A percentile compares a stretch with the other conserved stretches of the same genome.
Evolutionary conservation across 2,797 vertebrate species (phyloP).

Genomic region (Hypotaenidia philippensis): DNA sequence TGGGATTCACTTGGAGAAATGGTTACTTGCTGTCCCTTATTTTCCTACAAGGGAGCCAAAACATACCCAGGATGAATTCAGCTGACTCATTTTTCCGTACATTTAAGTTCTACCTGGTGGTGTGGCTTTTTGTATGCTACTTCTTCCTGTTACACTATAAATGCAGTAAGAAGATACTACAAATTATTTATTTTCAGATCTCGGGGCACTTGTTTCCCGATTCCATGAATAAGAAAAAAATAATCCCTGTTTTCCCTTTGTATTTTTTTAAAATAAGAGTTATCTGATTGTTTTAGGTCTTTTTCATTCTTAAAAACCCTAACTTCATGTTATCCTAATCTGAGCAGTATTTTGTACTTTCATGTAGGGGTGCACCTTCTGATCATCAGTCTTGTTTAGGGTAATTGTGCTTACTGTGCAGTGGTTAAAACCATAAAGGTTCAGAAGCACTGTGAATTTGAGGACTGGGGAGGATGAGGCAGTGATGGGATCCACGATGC

Average conservation of each 20-base stretch:
- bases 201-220: neutral
- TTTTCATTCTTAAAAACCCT: neutral
- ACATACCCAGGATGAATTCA: neutral
- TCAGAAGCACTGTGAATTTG: neutral
- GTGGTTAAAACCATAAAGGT: neutral
- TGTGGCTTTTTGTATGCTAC: neutral
- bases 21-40: neutral
- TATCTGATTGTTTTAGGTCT: neutral
- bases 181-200: neutral
- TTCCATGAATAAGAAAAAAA: neutral
- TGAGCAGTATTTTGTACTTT: neutral
- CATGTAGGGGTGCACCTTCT: neutral
- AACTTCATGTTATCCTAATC: neutral
- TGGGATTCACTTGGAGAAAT: neutral
- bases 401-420: neutral
- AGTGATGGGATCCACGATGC: neutral
- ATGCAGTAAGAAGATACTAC: neutral
- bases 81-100: neutral
- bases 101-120: neutral
- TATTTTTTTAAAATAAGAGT: neutral
- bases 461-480: neutral
- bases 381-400: neutral
- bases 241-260: neutral
- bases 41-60: neutral
- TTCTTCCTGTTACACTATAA: neutral